Evolutionary conservation across 2,888 invertebrate genomes (phyloP).

Genomic region (Macrophya annulata): DNA sequence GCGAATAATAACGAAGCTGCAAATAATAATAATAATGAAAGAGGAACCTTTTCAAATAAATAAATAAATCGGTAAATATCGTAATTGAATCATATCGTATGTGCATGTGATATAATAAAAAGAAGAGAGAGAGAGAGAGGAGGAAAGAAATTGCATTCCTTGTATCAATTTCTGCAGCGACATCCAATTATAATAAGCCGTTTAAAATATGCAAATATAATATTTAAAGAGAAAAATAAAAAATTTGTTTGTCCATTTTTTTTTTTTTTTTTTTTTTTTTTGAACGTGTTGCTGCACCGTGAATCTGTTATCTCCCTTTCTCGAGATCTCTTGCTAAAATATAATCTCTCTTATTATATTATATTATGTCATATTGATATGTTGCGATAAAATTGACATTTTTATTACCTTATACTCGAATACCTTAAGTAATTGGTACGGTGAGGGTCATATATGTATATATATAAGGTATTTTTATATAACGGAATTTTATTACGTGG

Average conservation of each 20-base stretch:
- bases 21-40: neutral
- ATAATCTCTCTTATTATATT: neutral
- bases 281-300: neutral
- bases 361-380: neutral
- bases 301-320: neutral
- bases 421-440: neutral
- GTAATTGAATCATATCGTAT: neutral
- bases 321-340: no score
- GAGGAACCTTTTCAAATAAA: neutral
- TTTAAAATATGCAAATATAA: constrained; percentile 44
- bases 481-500: neutral
- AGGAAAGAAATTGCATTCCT: constrained; percentile 31
- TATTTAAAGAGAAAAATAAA: neutral
- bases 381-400: constrained; percentile 39
- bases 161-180: constrained; percentile 28
- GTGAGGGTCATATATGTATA: neutral
- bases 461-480: neutral
- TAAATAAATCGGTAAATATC: neutral
- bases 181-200: constrained; percentile 48
- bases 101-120: neutral
- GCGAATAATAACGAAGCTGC: neutral
- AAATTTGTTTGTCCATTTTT: no score
- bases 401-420: constrained; percentile 19
- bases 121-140: neutral
- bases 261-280: neutral